These are phyloP conservation scores for Hipparchia semele DNA, from an alignment of 2,888 invertebrate genomes.

Conservation along the genomic window DNA sequence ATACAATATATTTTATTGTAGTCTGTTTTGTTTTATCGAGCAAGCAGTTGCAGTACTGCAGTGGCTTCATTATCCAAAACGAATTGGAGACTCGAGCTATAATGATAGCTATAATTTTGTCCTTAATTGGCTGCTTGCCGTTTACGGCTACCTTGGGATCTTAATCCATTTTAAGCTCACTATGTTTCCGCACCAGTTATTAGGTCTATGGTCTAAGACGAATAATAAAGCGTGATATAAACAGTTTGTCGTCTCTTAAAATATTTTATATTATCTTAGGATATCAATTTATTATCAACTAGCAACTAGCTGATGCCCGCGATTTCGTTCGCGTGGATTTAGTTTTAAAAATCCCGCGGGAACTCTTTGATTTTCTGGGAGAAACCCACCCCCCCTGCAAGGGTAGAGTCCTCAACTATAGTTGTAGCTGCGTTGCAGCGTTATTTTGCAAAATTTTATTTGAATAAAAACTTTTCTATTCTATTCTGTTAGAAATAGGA, in stretches of 20 bases:
- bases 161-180: conserved; percentile 72
- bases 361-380: no score
- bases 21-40: neutral
- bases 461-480: no score
- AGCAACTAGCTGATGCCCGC: neutral
- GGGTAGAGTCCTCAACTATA: no score
- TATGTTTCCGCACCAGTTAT: conserved; percentile 75
- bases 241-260: neutral
- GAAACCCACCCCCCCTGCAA: no score
- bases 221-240: neutral
- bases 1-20: neutral
- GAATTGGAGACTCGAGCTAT: conserved; percentile 62
- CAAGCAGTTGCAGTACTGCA: conserved; percentile 51
- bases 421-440: no score
- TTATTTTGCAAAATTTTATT: no score
- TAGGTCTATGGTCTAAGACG: conserved; percentile 44
- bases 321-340: no score
- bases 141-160: conserved; percentile 78
- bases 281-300: conserved; percentile 2
- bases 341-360: no score
- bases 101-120: conserved; percentile 80
- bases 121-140: conserved; percentile 75
- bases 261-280: neutral
- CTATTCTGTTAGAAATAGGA: conserved; percentile 60
- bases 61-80: conserved; percentile 65